A percentile compares a stretch with the other conserved stretches of the same genome.
These are phyloP conservation scores for Brotula barbata DNA, from an alignment of 2,797 vertebrate species.

Conservation along the genomic window DNA sequence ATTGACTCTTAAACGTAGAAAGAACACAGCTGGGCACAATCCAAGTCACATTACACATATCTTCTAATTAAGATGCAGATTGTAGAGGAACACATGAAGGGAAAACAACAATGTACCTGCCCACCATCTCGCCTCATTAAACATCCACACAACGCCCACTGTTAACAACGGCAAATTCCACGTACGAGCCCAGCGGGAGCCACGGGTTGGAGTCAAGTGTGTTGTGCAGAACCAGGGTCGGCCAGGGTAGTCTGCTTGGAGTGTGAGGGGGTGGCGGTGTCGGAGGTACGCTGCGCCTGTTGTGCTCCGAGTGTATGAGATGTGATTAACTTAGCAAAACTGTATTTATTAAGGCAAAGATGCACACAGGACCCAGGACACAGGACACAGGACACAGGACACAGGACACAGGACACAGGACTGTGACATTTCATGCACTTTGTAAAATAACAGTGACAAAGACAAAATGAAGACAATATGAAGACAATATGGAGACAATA, in stretches of 20 bases:
- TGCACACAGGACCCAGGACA: too few species aligned
- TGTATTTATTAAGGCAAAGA: too few species aligned
- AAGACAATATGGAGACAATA: too few species aligned
- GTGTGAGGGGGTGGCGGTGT: constrained; percentile 16
- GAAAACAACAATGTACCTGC: constrained; percentile 66
- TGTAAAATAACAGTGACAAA: too few species aligned
- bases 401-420: too few species aligned
- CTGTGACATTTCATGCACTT: too few species aligned
- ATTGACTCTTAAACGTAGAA: constrained; percentile 18
- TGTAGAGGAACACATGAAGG: constrained; percentile 57
- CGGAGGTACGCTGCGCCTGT: constrained; percentile 39
- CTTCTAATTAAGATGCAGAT: constrained; percentile 45
- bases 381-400: too few species aligned
- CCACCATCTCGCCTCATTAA: constrained; percentile 66
- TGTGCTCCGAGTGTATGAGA: constrained; percentile 34
- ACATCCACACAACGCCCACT: constrained; percentile 57
- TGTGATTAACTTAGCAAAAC: too few species aligned
- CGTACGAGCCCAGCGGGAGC: constrained; percentile 66
- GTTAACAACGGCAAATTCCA: constrained; percentile 68
- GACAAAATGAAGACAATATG: too few species aligned
- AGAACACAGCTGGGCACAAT: constrained; percentile 21
- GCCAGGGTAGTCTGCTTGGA: constrained; percentile 53
- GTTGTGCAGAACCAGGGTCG: constrained; percentile 70
- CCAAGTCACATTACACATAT: constrained; percentile 51
- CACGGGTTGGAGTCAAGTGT: constrained; percentile 63